Evolutionary conservation across 2,888 invertebrate species (phyloP).

Genomic region (Timema podura): DNA sequence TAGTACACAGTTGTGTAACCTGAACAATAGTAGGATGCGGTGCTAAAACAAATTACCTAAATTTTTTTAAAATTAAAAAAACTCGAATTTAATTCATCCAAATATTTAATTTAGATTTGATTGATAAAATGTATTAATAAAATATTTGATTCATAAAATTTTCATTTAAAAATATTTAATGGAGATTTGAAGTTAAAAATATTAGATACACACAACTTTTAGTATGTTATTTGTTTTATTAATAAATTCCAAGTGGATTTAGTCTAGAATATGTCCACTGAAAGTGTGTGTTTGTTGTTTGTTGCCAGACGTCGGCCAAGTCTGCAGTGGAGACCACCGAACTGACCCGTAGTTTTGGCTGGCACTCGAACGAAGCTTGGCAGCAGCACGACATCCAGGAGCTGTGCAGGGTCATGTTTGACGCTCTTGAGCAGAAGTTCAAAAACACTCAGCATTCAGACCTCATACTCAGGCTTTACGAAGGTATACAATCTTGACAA

Average conservation of each 20-base stretch:
- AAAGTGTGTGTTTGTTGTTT: neutral
- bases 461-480: conserved; percentile 75
- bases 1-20: no score
- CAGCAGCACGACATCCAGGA: conserved; percentile 92
- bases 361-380: conserved; percentile 87
- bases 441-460: conserved; percentile 77
- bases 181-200: no score
- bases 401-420: conserved; percentile 85
- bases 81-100: no score
- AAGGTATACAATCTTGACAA: conserved; percentile 44
- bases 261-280: no score
- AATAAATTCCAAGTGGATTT: neutral
- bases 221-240: neutral
- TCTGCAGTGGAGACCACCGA: conserved; percentile 82
- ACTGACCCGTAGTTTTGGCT: conserved; percentile 82
- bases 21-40: no score
- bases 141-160: no score
- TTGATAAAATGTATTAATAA: no score
- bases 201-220: no score
- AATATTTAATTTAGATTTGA: no score
- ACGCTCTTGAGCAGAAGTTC: conserved; percentile 79
- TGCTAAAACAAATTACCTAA: no score
- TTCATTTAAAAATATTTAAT: no score
- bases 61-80: no score
- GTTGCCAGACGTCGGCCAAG: conserved; percentile 65